Evolutionary conservation across 1,140 invertebrate genomes (phyloP).

Genomic region (Eriosoma lanigerum): DNA sequence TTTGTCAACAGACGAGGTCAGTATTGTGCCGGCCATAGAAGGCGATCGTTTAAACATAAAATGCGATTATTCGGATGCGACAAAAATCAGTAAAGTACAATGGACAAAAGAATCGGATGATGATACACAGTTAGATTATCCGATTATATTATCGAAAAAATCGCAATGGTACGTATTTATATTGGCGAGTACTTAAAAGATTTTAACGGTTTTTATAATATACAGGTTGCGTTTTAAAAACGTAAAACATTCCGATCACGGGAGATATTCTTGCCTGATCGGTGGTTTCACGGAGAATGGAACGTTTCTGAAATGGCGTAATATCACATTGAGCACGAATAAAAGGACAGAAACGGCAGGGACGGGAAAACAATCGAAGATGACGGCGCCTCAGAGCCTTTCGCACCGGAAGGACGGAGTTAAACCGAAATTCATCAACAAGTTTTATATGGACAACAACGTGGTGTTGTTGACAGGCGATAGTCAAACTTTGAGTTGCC

Average conservation of each 20-base stretch:
- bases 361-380: not conserved
- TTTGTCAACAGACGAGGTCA: not conserved
- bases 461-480: not conserved
- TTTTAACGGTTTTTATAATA: not conserved
- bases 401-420: constrained; percentile 33
- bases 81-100: constrained; percentile 10
- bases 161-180: constrained; percentile 4
- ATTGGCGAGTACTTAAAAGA: too few relatives aligned
- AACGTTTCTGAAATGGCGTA: constrained; percentile 29
- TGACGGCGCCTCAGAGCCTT: not conserved
- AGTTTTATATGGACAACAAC: constrained; percentile 14
- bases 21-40: constrained; percentile 3
- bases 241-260: constrained; percentile 14
- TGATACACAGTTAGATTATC: not conserved
- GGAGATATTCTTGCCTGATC: constrained; percentile 34
- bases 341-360: not conserved
- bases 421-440: constrained; percentile 29
- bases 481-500: not conserved
- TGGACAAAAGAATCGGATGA: constrained; percentile 37
- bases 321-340: constrained; percentile 4
- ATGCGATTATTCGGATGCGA: constrained; percentile 26
- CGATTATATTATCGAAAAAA: constrained; percentile 12
- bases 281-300: constrained; percentile 12
- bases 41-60: constrained; percentile 40
- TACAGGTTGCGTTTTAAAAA: constrained; percentile 38